phyloP scores from a whole-genome alignment of 2,888 invertebrate genomes.

The Cheilosia urbana region DNA sequence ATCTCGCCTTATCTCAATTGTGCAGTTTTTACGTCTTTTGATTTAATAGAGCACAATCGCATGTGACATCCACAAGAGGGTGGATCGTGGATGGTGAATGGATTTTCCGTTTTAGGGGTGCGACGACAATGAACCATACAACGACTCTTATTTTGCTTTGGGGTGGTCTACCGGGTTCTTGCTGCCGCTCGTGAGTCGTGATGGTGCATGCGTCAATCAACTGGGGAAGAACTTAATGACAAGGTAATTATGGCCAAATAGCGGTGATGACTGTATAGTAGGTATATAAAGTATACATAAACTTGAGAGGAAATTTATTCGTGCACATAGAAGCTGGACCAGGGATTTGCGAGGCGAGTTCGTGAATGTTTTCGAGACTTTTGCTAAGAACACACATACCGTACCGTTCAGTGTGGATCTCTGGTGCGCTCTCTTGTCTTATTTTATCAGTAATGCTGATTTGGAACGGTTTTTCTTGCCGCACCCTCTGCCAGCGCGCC shows the following conservation, averaged over 20 bases:
- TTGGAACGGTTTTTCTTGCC: constrained; percentile 73
- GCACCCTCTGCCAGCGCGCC: constrained; percentile 76
- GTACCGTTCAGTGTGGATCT: constrained; percentile 13
- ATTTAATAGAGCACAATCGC: constrained; percentile 75
- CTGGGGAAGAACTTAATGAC: constrained; percentile 70
- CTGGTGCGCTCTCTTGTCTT: constrained; percentile 67
- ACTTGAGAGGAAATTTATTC: constrained; percentile 52
- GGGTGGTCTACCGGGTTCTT: constrained; percentile 27
- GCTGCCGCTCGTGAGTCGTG: constrained; percentile 56
- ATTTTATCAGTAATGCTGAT: constrained; percentile 73
- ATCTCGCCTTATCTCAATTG: constrained; percentile 84
- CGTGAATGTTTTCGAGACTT: constrained; percentile 36
- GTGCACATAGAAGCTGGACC: constrained; percentile 66
- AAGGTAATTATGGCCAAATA: constrained; percentile 72
- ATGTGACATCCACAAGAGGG: constrained; percentile 70
- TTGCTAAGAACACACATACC: constrained; percentile 29
- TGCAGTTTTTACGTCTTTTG: constrained; percentile 79
- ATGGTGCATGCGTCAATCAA: constrained; percentile 74
- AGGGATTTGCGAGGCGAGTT: constrained; percentile 25
- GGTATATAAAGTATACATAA: too few relatives aligned
- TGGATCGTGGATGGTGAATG: constrained; percentile 25
- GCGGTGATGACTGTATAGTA: constrained; percentile 13
- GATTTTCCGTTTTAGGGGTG: constrained; percentile 51
- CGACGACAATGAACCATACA: constrained; percentile 9
- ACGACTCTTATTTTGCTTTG: constrained; percentile 31